These are phyloP conservation scores for Tuberolachnus salignus DNA, from an alignment of 2,888 invertebrate genomes.

Conservation along the genomic window DNA sequence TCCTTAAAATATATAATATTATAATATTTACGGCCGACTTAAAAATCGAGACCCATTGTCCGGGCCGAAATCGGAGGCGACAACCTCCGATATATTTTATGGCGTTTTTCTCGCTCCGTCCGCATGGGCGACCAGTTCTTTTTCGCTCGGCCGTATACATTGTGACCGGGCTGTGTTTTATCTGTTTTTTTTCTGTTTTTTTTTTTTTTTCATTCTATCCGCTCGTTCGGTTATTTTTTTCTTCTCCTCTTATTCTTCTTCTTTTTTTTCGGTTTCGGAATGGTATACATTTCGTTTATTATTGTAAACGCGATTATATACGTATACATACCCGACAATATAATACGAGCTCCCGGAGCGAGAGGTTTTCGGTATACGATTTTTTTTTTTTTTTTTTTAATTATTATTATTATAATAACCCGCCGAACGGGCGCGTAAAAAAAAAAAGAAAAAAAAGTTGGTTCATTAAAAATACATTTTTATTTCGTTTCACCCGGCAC, in stretches of 20 bases:
- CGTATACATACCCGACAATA: background rate
- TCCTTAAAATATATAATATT: background rate
- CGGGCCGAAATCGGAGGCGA: slow-evolving; percentile 47
- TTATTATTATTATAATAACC: slow-evolving; percentile 50
- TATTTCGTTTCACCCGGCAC: slow-evolving; percentile 50
- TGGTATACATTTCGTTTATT: slow-evolving; percentile 23
- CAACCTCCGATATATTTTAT: slow-evolving; percentile 45
- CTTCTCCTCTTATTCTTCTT: background rate
- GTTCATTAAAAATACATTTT: slow-evolving; percentile 55
- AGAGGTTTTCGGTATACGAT: background rate
- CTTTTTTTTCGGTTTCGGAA: slow-evolving; percentile 12
- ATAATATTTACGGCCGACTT: slow-evolving; percentile 43
- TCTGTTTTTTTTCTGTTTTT: background rate
- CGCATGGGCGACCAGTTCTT: slow-evolving; percentile 14
- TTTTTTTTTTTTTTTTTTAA: slow-evolving; percentile 10
- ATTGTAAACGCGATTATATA: background rate
- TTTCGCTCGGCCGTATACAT: slow-evolving; percentile 29
- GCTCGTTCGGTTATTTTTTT: slow-evolving; percentile 28
- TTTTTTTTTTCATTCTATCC: background rate
- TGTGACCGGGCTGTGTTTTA: slow-evolving; percentile 10
- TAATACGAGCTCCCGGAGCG: slow-evolving; percentile 38
- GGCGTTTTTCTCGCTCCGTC: slow-evolving; percentile 20
- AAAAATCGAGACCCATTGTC: slow-evolving; percentile 42
- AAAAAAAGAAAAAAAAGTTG: no score
- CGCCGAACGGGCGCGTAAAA: slow-evolving; percentile 31